phyloP scores from a whole-genome alignment of 2,113 vertebrate species.

The Oreotrochilus melanogaster region DNA sequence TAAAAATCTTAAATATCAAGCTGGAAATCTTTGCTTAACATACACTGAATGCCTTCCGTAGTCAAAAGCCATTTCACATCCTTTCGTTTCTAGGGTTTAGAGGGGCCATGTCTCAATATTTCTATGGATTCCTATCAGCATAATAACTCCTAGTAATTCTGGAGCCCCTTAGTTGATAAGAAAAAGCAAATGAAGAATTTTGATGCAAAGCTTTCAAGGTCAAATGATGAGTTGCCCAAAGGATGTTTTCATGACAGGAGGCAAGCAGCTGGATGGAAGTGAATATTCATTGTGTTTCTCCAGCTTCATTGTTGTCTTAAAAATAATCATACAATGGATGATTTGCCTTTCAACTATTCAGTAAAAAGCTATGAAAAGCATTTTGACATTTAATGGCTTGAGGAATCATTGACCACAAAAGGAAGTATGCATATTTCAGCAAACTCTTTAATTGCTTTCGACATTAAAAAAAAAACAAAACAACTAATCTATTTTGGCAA shows the following conservation, averaged over 20 bases:
- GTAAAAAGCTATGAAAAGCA: constrained; percentile 13
- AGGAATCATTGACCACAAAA: constrained; percentile 11
- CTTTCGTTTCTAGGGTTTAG: background rate
- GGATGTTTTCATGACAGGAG: background rate
- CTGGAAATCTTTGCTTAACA: background rate
- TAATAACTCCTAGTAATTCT: background rate
- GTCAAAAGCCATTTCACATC: background rate
- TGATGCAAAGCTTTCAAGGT: background rate
- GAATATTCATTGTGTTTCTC: constrained; percentile 6
- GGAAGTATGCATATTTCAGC: background rate
- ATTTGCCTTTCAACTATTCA: constrained; percentile 4
- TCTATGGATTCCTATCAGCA: background rate
- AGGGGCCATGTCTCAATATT: background rate
- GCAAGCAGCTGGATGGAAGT: background rate
- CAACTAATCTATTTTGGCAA: background rate
- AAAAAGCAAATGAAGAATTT: background rate
- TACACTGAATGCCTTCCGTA: background rate
- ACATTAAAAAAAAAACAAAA: background rate
- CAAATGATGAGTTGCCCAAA: background rate
- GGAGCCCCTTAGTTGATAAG: background rate
- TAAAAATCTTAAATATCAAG: background rate
- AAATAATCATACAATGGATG: constrained; percentile 3
- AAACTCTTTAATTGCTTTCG: background rate
- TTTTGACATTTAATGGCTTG: constrained; percentile 38
- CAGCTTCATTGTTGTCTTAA: constrained; percentile 11